These are phyloP conservation scores for Sciurus carolinensis DNA, from an alignment of 2,797 vertebrate species.

Conservation along the genomic window DNA sequence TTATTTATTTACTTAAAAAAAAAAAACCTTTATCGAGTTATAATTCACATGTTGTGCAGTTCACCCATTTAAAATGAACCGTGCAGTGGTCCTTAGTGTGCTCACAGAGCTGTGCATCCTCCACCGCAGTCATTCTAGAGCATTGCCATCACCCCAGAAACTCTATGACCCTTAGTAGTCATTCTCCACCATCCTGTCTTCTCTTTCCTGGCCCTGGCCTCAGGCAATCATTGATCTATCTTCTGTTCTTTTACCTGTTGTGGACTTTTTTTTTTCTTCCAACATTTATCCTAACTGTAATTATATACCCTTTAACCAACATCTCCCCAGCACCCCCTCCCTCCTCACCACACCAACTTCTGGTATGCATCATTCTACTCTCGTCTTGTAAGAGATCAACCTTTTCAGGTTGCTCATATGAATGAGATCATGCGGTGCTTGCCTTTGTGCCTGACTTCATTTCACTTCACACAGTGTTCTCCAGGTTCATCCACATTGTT, in stretches of 20 bases:
- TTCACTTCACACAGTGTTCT: background rate
- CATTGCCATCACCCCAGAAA: background rate
- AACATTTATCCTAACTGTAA: background rate
- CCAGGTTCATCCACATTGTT: background rate
- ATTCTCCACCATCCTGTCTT: too few species aligned
- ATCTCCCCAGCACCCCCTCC: background rate
- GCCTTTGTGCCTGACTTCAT: background rate
- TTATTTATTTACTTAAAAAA: slow-evolving; percentile 5
- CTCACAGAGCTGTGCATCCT: background rate
- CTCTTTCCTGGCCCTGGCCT: background rate
- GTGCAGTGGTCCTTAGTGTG: background rate
- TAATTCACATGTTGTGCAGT: background rate
- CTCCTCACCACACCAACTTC: background rate
- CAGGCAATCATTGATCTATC: background rate
- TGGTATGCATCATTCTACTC: background rate
- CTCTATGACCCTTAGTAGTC: background rate
- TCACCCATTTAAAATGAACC: background rate
- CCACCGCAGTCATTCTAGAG: background rate
- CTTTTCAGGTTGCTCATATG: background rate
- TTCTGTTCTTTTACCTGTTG: background rate
- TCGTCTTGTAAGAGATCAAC: background rate
- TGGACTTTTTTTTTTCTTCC: background rate
- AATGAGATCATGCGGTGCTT: background rate
- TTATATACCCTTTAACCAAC: background rate
- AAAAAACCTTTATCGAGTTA: background rate